Base-by-base conservation (phyloP, 2,113 vertebrate species). In the Coturnix japonica region DNA sequence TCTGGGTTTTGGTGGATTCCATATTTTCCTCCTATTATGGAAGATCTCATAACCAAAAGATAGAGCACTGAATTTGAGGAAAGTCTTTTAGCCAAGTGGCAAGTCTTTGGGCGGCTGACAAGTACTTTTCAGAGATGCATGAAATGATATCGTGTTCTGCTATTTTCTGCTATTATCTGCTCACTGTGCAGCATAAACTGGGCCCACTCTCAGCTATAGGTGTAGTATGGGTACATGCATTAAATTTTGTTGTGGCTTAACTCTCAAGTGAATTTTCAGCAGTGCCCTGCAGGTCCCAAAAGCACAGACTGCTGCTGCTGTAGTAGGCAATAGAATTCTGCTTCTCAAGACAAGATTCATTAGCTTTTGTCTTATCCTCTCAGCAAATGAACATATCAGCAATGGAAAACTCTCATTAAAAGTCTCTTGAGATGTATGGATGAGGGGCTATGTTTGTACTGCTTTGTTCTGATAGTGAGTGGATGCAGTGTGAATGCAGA, bases 191-290 rank as follows among this genome's bases (percentile, higher is more conserved):
- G n/a, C 30, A 57, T 26, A 74, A 69, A 28, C 11, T 41, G 53
- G 47, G 53, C 41, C 37, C 2, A 6, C n/a, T 67, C 26, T 54
- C 8, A 49, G 31, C 14, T 56, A 25, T 18, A 30, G 23, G 10
- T 33, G 25, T 0, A 1, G 10, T 12, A 13, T 35, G 28, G n/a
- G 9, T 33, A 25, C 13, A 13, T 1, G 1, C 31, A 44, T 71
- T 60, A 60, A 43, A 61, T 49, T 14, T 49, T 35, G 46, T 47
- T 64, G 49, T 18, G 46, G 61, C 0, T 0, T 76, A 28, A 8
- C 19, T 80, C 8, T 71, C 71, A n/a, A 28, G 47, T 23, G 41
- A 51, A 41, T 44, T 87, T 90, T 22, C 51, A 71, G 31, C 22
- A 49, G 46, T 3, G 3, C 11, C 3, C 1, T 8, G 7, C 19